Conservation (phyloP, 2,888 invertebrate species). For the Abrostola tripartita region DNA sequence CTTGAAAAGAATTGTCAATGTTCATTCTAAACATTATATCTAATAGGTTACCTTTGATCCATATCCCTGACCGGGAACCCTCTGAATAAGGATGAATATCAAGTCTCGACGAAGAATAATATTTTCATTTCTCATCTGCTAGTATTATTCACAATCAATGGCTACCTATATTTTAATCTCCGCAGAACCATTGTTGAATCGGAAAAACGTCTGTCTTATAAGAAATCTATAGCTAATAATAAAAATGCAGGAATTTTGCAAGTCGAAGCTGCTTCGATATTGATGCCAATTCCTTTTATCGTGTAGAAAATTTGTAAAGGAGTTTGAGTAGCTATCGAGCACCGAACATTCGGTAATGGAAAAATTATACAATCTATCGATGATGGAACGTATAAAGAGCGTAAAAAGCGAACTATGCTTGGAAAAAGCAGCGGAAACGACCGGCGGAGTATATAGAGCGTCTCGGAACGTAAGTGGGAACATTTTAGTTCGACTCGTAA, state of each 20-base stretch:
- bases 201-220: slow-evolving; percentile 41
- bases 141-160: slow-evolving; percentile 48
- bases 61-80: slow-evolving; percentile 17
- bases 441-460: neutral
- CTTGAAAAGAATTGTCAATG: neutral
- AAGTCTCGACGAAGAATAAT: slow-evolving; percentile 34
- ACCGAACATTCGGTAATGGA: slow-evolving; percentile 46
- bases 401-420: slow-evolving; percentile 19
- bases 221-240: slow-evolving; percentile 21
- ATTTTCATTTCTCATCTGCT: slow-evolving; percentile 44
- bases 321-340: slow-evolving; percentile 24
- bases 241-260: slow-evolving; percentile 37
- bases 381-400: slow-evolving; percentile 35
- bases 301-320: slow-evolving; percentile 43
- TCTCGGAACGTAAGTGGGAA: slow-evolving; percentile 19
- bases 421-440: slow-evolving; percentile 10
- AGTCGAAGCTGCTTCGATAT: slow-evolving; percentile 25
- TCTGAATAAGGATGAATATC: slow-evolving; percentile 43
- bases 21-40: slow-evolving; percentile 1
- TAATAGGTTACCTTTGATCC: slow-evolving; percentile 10
- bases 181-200: slow-evolving; percentile 44
- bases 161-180: slow-evolving; percentile 51
- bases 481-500: slow-evolving; percentile 30
- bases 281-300: slow-evolving; percentile 42
- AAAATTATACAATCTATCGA: slow-evolving; percentile 49